Evolutionary conservation across 2,113 vertebrate species (phyloP).

Genomic region (Rhinopomastus cyanomelas): DNA sequence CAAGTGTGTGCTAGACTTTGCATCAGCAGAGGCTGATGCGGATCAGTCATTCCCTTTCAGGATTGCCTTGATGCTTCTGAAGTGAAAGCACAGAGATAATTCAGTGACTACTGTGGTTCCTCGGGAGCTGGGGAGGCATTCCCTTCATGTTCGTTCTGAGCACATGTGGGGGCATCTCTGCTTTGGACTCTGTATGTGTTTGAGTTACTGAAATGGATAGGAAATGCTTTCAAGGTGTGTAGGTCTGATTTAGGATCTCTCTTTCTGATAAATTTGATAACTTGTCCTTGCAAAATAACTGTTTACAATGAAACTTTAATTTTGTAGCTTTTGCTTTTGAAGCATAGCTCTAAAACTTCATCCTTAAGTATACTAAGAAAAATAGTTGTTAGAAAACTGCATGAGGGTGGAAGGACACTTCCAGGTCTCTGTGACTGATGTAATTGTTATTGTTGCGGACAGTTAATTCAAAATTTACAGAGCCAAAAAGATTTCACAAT

Average conservation of each 20-base stretch:
- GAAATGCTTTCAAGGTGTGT: not conserved
- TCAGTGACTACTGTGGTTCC: not conserved
- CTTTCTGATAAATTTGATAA: not conserved
- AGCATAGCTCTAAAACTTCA: not conserved
- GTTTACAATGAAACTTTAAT: not conserved
- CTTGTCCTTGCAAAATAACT: not conserved
- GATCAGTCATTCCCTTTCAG: not conserved
- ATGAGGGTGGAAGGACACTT: not conserved
- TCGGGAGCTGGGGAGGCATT: not conserved
- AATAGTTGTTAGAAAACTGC: not conserved
- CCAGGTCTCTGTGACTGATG: not conserved
- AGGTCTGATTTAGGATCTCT: not conserved
- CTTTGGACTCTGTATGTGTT: not conserved
- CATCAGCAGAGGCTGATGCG: not conserved
- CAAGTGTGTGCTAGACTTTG: not conserved
- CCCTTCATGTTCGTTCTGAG: not conserved
- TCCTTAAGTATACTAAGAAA: not conserved
- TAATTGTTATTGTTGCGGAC: not conserved
- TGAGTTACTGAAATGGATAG: not conserved
- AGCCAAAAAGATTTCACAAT: not conserved
- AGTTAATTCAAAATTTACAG: not conserved
- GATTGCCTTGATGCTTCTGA: not conserved
- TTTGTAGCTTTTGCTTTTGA: not conserved
- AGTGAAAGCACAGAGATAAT: not conserved
- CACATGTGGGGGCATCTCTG: rapidly evolving